phyloP scores from a whole-genome alignment of 2,888 invertebrate species.

The Troglohyphantes excavatus region DNA sequence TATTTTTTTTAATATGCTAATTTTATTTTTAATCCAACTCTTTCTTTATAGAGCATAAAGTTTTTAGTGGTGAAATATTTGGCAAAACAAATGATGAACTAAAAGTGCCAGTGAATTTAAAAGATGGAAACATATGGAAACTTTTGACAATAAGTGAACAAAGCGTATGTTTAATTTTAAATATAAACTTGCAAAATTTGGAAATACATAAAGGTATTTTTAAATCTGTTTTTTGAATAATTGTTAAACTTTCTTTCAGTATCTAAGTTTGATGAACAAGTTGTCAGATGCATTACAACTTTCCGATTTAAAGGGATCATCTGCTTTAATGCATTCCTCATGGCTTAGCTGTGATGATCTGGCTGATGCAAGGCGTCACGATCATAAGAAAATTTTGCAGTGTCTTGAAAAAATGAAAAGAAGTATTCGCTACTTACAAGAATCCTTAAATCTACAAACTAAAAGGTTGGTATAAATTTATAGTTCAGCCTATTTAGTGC shows the following conservation, averaged over 20 bases:
- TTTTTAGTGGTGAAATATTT: conserved; percentile 13
- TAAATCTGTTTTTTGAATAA: not conserved
- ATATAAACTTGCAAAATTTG: not conserved
- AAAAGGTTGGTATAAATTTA: conserved; percentile 52
- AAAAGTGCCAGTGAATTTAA: conserved; percentile 20
- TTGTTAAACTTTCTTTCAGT: conserved; percentile 52
- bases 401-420: conserved; percentile 67
- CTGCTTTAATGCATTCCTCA: conserved; percentile 68
- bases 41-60: conserved; percentile 28
- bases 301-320: conserved; percentile 61
- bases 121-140: conserved; percentile 70
- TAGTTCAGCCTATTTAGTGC: too few species aligned
- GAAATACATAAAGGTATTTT: not conserved
- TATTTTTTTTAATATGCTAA: too few species aligned
- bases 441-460: conserved; percentile 36
- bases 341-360: conserved; percentile 69
- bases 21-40: too few species aligned
- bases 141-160: conserved; percentile 71
- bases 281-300: conserved; percentile 62
- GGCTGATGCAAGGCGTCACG: conserved; percentile 70
- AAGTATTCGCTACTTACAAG: conserved; percentile 63
- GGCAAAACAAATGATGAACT: conserved; percentile 27
- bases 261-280: conserved; percentile 62
- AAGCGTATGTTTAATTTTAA: conserved; percentile 54
- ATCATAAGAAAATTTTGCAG: conserved; percentile 70